phyloP scores from a whole-genome alignment of 2,113 vertebrate genomes.

The Alligator sinensis region DNA sequence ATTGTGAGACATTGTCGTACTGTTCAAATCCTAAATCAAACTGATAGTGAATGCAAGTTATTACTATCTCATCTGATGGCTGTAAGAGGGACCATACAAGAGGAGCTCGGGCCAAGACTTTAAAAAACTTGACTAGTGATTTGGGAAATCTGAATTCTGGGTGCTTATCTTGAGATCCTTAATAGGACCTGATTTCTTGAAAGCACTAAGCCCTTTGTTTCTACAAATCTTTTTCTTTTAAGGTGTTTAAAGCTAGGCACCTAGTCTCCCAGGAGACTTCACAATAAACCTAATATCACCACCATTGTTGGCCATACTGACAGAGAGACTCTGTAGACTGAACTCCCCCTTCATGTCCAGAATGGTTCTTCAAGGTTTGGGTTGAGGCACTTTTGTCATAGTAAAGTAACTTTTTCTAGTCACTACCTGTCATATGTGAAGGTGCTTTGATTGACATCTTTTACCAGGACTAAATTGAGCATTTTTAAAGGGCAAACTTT shows the following conservation, averaged over 20 bases:
- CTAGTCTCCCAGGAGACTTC: too few relatives aligned
- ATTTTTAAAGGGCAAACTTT: not conserved
- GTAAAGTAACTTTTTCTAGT: not conserved
- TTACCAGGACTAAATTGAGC: not conserved
- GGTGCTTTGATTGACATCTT: not conserved
- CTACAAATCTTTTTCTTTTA: not conserved
- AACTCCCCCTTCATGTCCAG: not conserved
- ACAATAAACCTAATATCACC: not conserved
- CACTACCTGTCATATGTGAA: not conserved
- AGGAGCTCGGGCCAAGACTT: not conserved
- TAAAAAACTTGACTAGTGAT: not conserved
- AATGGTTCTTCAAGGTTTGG: not conserved
- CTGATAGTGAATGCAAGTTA: not conserved
- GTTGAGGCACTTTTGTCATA: not conserved
- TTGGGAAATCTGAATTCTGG: not conserved
- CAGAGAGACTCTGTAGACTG: not conserved
- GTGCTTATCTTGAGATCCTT: not conserved
- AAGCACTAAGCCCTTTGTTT: not conserved
- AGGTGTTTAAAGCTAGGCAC: not conserved
- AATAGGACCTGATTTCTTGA: not conserved
- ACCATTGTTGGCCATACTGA: not conserved
- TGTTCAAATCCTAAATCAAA: not conserved
- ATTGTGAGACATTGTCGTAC: not conserved
- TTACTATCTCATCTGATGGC: not conserved
- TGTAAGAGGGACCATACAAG: accelerated